These are phyloP conservation scores for Mellivora capensis DNA, from an alignment of 2,113 vertebrate species.

Conservation along the genomic window DNA sequence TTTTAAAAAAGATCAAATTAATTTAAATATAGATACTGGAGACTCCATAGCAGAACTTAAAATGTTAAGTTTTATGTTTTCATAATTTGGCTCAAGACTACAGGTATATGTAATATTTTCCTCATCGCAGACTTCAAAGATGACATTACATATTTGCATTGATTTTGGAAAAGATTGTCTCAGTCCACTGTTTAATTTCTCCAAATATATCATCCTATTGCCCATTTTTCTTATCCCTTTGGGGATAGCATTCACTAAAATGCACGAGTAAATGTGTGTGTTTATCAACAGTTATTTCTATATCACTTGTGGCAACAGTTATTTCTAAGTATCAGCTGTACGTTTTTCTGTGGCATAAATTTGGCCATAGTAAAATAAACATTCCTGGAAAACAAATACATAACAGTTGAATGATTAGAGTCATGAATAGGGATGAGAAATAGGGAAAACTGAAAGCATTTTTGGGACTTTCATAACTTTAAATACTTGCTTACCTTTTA, in stretches of 20 bases:
- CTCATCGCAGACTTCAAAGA: conserved; percentile 1
- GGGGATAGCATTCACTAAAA: neutral
- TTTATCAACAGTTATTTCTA: neutral
- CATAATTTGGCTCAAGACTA: conserved; percentile 14
- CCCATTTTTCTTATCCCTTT: neutral
- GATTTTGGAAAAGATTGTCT: neutral
- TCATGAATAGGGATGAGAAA: neutral
- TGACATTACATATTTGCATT: neutral
- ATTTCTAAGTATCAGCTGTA: neutral
- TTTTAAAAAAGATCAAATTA: neutral
- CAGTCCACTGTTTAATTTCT: neutral
- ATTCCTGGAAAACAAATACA: neutral
- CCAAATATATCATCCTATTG: neutral
- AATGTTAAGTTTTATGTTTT: conserved; percentile 2
- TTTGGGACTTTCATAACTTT: neutral
- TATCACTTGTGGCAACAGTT: neutral
- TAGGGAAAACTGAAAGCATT: neutral
- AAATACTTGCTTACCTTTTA: neutral
- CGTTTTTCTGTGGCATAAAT: neutral
- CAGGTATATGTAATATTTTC: neutral
- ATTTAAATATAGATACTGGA: neutral
- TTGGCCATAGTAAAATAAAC: neutral
- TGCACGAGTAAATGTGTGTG: neutral
- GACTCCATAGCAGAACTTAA: neutral
- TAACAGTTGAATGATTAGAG: neutral